Evolutionary conservation across 2,888 invertebrate genomes (phyloP), one percentile per base, ranked within the genome.

Genomic region (Drosophila colorata): DNA sequence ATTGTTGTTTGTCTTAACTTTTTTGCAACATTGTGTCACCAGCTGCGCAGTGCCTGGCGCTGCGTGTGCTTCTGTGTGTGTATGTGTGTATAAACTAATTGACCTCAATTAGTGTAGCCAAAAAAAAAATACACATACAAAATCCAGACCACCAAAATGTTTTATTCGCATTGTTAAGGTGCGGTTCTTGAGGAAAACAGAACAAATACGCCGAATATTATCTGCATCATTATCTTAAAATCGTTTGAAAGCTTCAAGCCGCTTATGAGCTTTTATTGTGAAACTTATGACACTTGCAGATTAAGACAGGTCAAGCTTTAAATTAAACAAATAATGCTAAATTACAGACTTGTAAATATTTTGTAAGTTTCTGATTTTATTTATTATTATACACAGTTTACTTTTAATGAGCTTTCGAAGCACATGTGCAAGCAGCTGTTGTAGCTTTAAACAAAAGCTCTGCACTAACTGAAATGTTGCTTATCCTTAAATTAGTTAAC

Each of bases 51-150:
- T 59, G 16, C 52, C 55, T 43, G 52, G 40, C 48, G 28, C 28
- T 52, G 41, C 49, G 25, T 67, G n/a, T 47, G 7, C 46, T 11
- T 48, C 41, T 16, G 35, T 47, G 46, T 49, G 48, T 57, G 16
- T 63, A 52, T 71, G 69, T 81, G 79, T 83, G 76, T 89, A 69
- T 87, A 83, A 90, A 78, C 90, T 90, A 90, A 90, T 90, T 90
- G 90, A 90, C 91, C 90, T 89, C 90, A 90, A 90, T 90, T 90
- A 90, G 82, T 78, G 78, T 63, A 78, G 79, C 76, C 47, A 65
- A 53, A 37, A 49, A 51, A n/a, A 44, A 20, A 25, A 47, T 18
- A 59, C 37, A 25, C 44, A 49, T 5, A 56, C 40, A 60, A 58
- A 31, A 41, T 51, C 11, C 47, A 53, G 46, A 58, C 38, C 35